phyloP scores from a whole-genome alignment of 1,140 invertebrate genomes.

The Musca domestica region DNA sequence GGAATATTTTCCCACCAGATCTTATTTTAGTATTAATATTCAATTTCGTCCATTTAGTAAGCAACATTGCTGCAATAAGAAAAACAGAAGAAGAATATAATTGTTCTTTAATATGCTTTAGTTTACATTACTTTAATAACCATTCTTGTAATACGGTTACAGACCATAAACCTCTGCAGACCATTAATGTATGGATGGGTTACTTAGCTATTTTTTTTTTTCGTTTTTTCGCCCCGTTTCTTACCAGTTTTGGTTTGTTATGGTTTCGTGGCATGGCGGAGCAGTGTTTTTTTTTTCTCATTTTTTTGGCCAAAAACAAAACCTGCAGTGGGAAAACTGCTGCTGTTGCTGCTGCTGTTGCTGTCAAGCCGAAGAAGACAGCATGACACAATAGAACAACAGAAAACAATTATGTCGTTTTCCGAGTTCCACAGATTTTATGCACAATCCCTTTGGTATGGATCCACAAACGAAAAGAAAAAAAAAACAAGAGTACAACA shows the following conservation, averaged over 20 bases:
- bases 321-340: no score
- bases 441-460: slow-evolving; percentile 9
- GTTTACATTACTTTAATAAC: slow-evolving; percentile 20
- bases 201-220: background rate
- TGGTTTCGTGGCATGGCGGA: no score
- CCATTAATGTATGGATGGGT: slow-evolving; percentile 14
- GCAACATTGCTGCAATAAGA: no score
- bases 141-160: slow-evolving; percentile 1
- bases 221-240: no score
- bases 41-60: no score
- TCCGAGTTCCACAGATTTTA: background rate
- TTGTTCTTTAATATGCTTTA: slow-evolving; percentile 21
- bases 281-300: no score
- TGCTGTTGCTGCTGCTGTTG: no score
- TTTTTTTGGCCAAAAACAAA: no score
- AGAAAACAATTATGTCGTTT: slow-evolving; percentile 21
- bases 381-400: background rate
- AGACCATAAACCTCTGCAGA: slow-evolving; percentile 20
- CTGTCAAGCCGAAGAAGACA: background rate
- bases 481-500: background rate
- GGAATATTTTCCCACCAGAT: no score
- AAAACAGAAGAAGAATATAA: background rate
- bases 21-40: no score
- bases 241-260: no score
- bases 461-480: background rate